Conservation (phyloP, 2,797 vertebrate genomes). For the Spinus olivaceus region DNA sequence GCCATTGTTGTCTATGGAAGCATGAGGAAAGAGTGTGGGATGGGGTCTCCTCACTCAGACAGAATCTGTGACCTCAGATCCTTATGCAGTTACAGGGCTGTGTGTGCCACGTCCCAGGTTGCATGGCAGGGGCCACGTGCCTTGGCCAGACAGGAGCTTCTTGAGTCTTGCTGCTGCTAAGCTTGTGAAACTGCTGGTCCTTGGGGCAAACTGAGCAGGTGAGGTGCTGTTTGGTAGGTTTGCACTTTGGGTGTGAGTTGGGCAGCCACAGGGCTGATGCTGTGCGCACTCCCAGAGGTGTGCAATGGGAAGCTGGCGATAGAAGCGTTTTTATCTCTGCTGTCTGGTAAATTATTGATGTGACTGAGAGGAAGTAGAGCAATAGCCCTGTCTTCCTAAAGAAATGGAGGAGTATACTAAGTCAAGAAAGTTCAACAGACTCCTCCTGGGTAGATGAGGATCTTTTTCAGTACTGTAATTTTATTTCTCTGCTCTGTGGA, state of each 20-base stretch:
- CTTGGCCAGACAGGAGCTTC: neutral
- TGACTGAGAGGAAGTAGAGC: neutral
- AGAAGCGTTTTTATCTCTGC: neutral
- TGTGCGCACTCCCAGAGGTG: neutral
- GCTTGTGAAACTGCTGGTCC: neutral
- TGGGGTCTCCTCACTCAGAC: neutral
- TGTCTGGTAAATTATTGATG: neutral
- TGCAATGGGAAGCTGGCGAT: neutral
- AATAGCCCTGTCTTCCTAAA: neutral
- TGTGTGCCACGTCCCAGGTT: fast-evolving
- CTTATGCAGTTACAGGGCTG: neutral
- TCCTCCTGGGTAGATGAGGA: neutral
- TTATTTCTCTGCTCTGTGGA: neutral
- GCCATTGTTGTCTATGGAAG: neutral
- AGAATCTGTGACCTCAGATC: neutral
- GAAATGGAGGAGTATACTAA: neutral
- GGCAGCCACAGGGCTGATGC: neutral
- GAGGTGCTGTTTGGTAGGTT: neutral
- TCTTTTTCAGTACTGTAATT: neutral
- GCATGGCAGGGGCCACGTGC: fast-evolving
- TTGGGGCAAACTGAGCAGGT: neutral
- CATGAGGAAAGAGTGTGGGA: neutral
- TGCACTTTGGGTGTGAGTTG: neutral
- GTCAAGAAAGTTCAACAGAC: neutral
- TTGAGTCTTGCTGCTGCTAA: neutral